phyloP scores from a whole-genome alignment of 2,113 vertebrate genomes.

The Platycercus adscitus region DNA sequence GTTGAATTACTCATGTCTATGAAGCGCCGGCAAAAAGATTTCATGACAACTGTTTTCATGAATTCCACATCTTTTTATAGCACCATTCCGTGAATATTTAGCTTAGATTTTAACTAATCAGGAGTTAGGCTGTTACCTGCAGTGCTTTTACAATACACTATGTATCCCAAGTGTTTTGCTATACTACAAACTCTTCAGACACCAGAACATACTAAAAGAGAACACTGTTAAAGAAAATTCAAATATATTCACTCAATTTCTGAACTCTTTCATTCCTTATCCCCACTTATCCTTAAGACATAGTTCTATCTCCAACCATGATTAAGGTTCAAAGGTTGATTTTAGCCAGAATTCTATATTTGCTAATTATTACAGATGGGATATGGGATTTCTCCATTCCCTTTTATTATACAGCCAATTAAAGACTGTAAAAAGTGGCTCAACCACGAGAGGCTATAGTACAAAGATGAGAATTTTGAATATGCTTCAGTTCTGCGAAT shows the following conservation, averaged over 20 bases:
- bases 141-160: background rate
- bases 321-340: background rate
- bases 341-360: background rate
- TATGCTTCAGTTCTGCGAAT: background rate
- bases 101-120: background rate
- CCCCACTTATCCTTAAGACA: background rate
- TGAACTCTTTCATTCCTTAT: background rate
- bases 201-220: background rate
- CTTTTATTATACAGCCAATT: background rate
- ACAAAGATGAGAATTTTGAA: background rate
- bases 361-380: background rate
- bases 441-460: background rate
- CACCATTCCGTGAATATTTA: background rate
- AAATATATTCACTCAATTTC: background rate
- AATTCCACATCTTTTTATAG: background rate
- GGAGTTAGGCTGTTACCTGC: background rate
- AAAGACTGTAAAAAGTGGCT: background rate
- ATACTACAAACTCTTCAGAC: background rate
- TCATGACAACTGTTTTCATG: background rate
- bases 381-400: background rate
- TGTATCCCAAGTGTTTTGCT: background rate
- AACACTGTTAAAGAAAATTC: background rate
- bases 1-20: background rate
- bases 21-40: background rate
- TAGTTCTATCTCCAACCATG: background rate